phyloP scores from a whole-genome alignment of 2,797 vertebrate species.

The Denticeps clupeoides region DNA sequence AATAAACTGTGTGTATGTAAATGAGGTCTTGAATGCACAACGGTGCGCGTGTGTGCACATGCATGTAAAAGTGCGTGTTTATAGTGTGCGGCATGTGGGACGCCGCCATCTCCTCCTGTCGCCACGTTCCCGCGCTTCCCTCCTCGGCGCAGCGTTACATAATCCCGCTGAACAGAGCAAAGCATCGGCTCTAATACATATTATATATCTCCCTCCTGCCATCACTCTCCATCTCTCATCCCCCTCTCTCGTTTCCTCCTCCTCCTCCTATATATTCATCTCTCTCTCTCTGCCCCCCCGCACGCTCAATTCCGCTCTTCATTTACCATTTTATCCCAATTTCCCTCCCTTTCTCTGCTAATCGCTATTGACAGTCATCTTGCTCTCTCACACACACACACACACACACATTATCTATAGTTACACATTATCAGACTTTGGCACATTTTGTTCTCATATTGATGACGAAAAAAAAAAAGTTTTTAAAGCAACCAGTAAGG shows the following conservation, averaged over 20 bases:
- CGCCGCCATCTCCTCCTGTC: slow-evolving; percentile 17
- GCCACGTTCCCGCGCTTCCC: slow-evolving; percentile 20
- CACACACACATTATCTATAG: not conserved
- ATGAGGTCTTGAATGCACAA: no score
- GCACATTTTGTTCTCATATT: no score
- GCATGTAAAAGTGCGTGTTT: no score
- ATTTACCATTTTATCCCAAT: not conserved
- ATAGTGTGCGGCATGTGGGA: no score
- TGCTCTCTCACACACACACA: not conserved
- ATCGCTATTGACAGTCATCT: not conserved
- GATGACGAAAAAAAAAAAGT: no score
- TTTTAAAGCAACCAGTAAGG: no score
- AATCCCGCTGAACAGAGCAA: slow-evolving; percentile 18
- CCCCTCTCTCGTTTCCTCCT: slow-evolving; percentile 8
- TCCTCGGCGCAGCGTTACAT: slow-evolving; percentile 40
- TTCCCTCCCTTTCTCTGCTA: not conserved
- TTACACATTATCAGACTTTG: no score
- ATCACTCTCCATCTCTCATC: not conserved
- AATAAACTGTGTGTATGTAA: no score
- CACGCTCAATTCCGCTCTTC: slow-evolving; percentile 11
- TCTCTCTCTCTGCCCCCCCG: slow-evolving; percentile 14
- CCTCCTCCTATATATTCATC: slow-evolving; percentile 13
- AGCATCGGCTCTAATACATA: not conserved
- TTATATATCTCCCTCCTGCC: not conserved
- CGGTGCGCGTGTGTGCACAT: no score